A percentile compares a stretch with the other conserved stretches of the same genome.
phyloP scores from a whole-genome alignment of 1,140 invertebrate species.

The Zophobas atratus region DNA sequence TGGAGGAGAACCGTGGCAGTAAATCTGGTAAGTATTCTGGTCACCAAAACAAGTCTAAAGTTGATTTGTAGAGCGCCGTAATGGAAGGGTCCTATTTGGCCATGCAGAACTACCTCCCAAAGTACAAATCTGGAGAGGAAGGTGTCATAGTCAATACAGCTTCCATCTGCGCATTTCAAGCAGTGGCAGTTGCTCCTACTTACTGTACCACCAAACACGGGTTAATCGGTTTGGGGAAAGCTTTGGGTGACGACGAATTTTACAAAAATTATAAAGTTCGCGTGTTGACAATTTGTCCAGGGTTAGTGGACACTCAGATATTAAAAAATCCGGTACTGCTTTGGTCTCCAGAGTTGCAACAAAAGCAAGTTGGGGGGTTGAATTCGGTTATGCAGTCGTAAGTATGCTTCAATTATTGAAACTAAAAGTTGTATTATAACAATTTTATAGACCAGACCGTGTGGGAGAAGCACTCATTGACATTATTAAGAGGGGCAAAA shows the following conservation, averaged over 20 bases:
- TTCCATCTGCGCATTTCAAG: background rate
- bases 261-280: background rate
- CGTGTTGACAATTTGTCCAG: conserved; percentile 47
- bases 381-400: too few species aligned
- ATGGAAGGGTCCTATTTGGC: background rate
- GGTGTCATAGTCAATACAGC: too few species aligned
- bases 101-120: background rate
- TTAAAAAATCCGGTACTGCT: too few species aligned
- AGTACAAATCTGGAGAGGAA: too few species aligned
- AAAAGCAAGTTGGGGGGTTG: too few species aligned
- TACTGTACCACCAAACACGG: conserved; percentile 1
- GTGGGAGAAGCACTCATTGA: too few species aligned
- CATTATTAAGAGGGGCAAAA: too few species aligned
- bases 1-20: conserved; percentile 58
- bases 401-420: too few species aligned
- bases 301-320: background rate
- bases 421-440: too few species aligned
- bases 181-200: conserved; percentile 1
- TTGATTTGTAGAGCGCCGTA: background rate
- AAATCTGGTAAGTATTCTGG: conserved; percentile 60
- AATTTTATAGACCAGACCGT: too few species aligned
- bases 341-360: too few species aligned
- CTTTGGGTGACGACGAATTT: background rate
- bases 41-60: background rate
- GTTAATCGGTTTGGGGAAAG: background rate